phyloP scores from a whole-genome alignment of 2,113 vertebrate species.

The Oxyura jamaicensis region DNA sequence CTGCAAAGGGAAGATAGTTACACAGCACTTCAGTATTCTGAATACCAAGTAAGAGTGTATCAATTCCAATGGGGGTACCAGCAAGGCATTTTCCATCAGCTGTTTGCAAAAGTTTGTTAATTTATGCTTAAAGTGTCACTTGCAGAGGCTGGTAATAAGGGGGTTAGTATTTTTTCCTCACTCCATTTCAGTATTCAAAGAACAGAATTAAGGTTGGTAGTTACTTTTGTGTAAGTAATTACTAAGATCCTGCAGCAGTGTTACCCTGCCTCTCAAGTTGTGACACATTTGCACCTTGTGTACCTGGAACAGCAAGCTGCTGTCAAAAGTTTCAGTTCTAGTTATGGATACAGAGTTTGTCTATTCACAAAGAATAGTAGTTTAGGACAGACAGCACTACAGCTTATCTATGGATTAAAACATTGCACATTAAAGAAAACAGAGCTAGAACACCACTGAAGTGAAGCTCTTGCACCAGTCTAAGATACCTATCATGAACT shows the following conservation, averaged over 20 bases:
- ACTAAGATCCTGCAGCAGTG: not conserved
- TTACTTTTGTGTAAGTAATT: not conserved
- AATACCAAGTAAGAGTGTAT: not conserved
- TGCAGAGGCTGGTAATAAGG: not conserved
- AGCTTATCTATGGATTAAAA: not conserved
- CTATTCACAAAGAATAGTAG: not conserved
- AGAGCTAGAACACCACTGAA: not conserved
- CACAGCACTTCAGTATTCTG: not conserved
- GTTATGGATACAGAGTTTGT: not conserved
- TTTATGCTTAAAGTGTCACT: not conserved
- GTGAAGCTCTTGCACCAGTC: not conserved
- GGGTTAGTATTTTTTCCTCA: not conserved
- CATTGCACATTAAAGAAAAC: not conserved
- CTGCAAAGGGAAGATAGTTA: conserved; percentile 66
- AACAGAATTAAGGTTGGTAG: not conserved
- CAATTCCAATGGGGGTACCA: not conserved
- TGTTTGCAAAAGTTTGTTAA: not conserved
- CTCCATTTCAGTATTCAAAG: not conserved
- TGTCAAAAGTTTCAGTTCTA: not conserved
- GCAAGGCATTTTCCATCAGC: not conserved
- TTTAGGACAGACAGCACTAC: not conserved
- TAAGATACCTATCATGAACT: conserved; percentile 7
- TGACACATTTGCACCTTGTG: not conserved
- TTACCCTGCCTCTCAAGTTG: not conserved
- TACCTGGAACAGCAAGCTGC: not conserved